Base-by-base conservation (phyloP, 2,797 vertebrate species). In the Melanotaenia boesemani region DNA sequence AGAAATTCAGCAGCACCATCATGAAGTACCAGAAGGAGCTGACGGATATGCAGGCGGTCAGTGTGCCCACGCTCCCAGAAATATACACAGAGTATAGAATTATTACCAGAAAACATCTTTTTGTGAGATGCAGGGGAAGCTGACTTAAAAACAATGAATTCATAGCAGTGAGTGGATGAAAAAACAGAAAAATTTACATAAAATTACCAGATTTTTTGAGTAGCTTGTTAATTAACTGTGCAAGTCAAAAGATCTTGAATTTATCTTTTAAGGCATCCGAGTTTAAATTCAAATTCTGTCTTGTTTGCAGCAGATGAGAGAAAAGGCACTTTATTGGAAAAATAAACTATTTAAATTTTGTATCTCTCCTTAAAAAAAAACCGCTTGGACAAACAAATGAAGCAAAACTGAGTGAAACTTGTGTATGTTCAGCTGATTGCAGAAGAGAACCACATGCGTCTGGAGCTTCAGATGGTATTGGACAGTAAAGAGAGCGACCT, bases 401-500 rank as follows among this genome's bases (percentile, higher is more conserved):
- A 37, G 9, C 48, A n/a, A 22, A 16, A 63, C 8, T n/a, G 65
- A 70, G n/a, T 34, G 24, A 13, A 1, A 63, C 26, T 2, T 80
- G 12, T 83, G 4, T 79, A 4, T 56, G 34, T 76, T 6, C 84
- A 99, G 98, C 73, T 95, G 91, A 96, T 99, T 67, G 94, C 95
- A 18, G 98, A 99, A 9, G 98, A 99, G 91, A 96, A 93, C 89
- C 96, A 97, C 90, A 92, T 94, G 62, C 95, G 97, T 10, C 91
- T 97, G 86, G 98, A 99, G 82, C 95, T 99, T 41, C 97, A 99
- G 92, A 98, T 99, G 98, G 94, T 95, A 13, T 82, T 99, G 84
- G 97, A 98, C 93, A 99, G 98, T 72, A 99, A 98, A 80, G 98
- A 99, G 89, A 98, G 97, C 10, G 98, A 99, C 90, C 97, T 99